Conservation (phyloP, 2,888 invertebrate species). For the Acanthosepion lycidas region DNA sequence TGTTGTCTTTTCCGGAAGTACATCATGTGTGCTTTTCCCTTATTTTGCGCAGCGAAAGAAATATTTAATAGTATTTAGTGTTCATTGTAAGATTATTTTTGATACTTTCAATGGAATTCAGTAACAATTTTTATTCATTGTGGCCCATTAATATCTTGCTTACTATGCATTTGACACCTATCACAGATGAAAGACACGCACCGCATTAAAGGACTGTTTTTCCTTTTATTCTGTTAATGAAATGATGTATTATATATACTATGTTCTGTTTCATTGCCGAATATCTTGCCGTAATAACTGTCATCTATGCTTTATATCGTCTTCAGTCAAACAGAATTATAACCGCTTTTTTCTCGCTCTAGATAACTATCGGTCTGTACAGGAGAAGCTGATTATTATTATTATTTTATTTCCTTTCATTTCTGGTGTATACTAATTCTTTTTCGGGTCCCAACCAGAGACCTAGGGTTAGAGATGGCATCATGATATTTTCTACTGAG, state of each 20-base stretch:
- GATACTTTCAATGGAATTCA: not conserved
- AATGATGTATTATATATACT: not conserved
- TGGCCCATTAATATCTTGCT: not conserved
- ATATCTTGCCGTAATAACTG: not conserved
- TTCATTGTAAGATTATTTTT: not conserved
- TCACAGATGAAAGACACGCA: not conserved
- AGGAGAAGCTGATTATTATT: too few species aligned
- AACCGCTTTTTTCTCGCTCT: too few species aligned
- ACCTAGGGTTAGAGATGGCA: too few species aligned
- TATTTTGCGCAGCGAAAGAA: not conserved
- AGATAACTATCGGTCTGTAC: too few species aligned
- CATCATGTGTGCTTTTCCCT: not conserved
- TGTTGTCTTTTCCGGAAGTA: not conserved
- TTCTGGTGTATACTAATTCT: too few species aligned
- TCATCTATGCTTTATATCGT: not conserved
- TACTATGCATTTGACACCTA: not conserved
- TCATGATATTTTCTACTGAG: too few species aligned
- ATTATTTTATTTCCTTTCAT: too few species aligned
- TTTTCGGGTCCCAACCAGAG: too few species aligned
- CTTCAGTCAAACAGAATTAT: not conserved
- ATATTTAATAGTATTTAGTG: not conserved
- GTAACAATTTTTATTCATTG: slow-evolving; percentile 17
- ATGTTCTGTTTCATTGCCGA: not conserved
- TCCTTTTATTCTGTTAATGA: not conserved
- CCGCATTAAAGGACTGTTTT: not conserved